These are phyloP conservation scores for Monodelphis domestica DNA, from an alignment of 2,797 vertebrate genomes.

Conservation along the genomic window DNA sequence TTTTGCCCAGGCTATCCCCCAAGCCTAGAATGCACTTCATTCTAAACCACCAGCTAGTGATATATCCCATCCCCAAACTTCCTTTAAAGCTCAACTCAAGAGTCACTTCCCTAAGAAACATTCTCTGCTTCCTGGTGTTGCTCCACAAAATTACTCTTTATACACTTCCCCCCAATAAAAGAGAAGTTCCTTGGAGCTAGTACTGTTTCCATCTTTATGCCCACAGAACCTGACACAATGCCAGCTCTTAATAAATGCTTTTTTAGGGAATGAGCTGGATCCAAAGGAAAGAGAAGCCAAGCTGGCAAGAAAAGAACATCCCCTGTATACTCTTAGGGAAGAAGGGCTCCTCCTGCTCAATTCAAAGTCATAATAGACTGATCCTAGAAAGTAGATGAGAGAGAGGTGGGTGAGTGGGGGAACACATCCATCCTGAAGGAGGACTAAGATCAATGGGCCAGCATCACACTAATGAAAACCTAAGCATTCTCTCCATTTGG, in stretches of 20 bases:
- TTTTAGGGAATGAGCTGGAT: too few relatives aligned
- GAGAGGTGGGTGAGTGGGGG: slow-evolving; percentile 14
- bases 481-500: too few relatives aligned
- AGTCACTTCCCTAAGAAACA: neutral
- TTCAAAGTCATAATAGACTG: neutral
- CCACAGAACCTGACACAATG: too few relatives aligned
- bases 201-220: too few relatives aligned
- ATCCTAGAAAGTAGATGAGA: neutral
- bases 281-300: too few relatives aligned
- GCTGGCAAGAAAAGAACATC: neutral
- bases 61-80: neutral
- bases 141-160: neutral
- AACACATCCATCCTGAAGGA: neutral
- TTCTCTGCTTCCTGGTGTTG: neutral
- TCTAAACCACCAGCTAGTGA: neutral
- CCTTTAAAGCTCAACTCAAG: neutral
- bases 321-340: too few relatives aligned
- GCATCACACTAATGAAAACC: neutral
- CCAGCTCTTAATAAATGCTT: too few relatives aligned
- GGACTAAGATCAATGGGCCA: neutral
- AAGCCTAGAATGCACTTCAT: neutral
- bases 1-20: neutral
- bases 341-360: neutral
- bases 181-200: too few relatives aligned
- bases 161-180: neutral